Percentiles rank a stretch among this genome's conserved stretches.
Evolutionary conservation across 2,797 vertebrate genomes (phyloP).

Genomic region (Tarsius wallacei): DNA sequence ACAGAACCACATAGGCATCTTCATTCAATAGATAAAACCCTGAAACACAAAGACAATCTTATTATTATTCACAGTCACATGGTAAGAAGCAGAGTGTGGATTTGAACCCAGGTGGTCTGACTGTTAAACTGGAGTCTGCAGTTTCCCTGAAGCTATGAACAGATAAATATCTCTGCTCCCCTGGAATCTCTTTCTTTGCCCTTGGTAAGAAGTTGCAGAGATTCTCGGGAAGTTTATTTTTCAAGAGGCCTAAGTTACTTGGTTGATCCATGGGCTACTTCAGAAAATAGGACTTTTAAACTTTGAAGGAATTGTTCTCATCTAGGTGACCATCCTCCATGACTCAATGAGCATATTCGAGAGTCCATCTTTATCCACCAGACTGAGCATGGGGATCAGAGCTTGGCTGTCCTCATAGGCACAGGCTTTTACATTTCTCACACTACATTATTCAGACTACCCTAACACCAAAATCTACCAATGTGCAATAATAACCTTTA

Average conservation of each 20-base stretch:
- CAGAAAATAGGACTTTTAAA: constrained; percentile 4
- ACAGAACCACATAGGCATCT: neutral
- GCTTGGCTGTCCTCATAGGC: neutral
- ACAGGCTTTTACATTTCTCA: constrained; percentile 3
- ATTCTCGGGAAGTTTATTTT: neutral
- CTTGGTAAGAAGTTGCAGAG: neutral
- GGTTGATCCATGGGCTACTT: neutral
- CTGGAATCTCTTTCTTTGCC: neutral
- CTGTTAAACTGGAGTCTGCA: neutral
- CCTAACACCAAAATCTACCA: neutral
- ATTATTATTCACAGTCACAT: neutral
- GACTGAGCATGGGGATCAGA: neutral
- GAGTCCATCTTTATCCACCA: neutral
- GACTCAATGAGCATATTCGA: neutral
- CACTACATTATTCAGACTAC: constrained; percentile 9
- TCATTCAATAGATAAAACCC: neutral
- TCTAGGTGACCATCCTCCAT: neutral
- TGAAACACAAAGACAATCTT: neutral
- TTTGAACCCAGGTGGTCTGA: neutral
- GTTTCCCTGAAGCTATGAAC: neutral
- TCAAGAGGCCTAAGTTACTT: neutral
- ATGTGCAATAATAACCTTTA: neutral
- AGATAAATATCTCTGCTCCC: neutral
- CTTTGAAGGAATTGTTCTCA: neutral
- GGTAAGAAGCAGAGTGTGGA: neutral